Percentiles rank a stretch among this genome's conserved stretches.
Evolutionary conservation across 2,113 vertebrate genomes (phyloP).

Genomic region (Cathartes aura): DNA sequence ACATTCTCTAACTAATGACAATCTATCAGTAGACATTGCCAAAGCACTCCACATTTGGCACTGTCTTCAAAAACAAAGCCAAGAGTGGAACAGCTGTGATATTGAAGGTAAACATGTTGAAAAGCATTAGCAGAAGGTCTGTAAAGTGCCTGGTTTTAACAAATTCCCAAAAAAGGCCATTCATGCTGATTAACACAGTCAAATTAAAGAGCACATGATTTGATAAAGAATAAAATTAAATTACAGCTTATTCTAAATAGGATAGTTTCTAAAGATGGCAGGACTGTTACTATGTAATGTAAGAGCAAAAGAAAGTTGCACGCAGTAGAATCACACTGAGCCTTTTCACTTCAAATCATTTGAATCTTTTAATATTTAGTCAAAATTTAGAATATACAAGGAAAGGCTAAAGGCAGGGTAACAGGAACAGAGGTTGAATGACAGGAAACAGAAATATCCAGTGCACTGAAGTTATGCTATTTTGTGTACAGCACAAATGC

Average conservation of each 20-base stretch:
- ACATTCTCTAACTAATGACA: not conserved
- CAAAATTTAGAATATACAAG: not conserved
- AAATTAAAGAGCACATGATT: slow-evolving; percentile 25
- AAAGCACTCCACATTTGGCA: slow-evolving; percentile 49
- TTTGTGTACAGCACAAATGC: not conserved
- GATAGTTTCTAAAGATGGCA: not conserved
- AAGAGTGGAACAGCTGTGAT: slow-evolving; percentile 58
- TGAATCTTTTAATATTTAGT: not conserved
- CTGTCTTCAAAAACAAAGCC: not conserved
- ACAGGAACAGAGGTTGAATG: not conserved
- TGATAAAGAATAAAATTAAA: slow-evolving; percentile 25
- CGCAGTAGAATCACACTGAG: not conserved
- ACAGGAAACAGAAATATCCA: not conserved
- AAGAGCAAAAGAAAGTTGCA: not conserved
- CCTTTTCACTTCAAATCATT: not conserved
- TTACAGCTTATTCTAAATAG: not conserved
- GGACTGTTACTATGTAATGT: not conserved
- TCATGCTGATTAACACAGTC: slow-evolving; percentile 11
- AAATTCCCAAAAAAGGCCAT: not conserved
- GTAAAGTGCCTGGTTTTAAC: slow-evolving; percentile 2
- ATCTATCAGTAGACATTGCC: not conserved
- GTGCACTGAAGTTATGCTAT: not conserved
- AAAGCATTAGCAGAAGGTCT: slow-evolving; percentile 55
- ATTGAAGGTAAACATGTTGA: slow-evolving; percentile 51
- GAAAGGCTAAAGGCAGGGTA: not conserved